Conservation (phyloP, 2,888 invertebrate species). For the Drosophila limbata region DNA sequence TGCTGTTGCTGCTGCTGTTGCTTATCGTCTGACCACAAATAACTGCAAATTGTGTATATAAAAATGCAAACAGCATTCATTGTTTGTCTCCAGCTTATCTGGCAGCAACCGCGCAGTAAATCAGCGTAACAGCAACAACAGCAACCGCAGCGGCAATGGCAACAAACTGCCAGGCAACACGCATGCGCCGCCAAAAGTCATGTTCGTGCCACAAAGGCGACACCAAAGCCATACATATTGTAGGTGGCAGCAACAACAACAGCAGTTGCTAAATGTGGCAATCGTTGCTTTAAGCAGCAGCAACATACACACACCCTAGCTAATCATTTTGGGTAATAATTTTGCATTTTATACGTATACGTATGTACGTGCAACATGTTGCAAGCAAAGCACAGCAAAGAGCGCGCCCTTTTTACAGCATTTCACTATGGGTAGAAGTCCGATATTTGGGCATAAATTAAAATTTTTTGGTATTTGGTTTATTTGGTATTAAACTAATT, state of each 20-base stretch:
- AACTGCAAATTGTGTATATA: constrained; percentile 78
- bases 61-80: constrained; percentile 74
- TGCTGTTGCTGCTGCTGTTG: constrained; percentile 39
- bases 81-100: constrained; percentile 75
- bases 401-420: constrained; percentile 55
- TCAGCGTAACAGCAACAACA: constrained; percentile 64
- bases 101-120: constrained; percentile 69
- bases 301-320: constrained; percentile 48
- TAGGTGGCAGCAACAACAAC: constrained; percentile 66
- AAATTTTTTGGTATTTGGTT: too few relatives aligned
- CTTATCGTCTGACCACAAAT: constrained; percentile 73
- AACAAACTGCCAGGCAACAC: constrained; percentile 79
- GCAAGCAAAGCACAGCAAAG: constrained; percentile 26
- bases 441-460: too few relatives aligned
- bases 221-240: constrained; percentile 77
- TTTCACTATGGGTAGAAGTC: too few relatives aligned
- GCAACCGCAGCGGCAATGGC: constrained; percentile 48
- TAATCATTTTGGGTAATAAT: constrained; percentile 69
- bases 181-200: constrained; percentile 81
- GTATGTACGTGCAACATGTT: constrained; percentile 47
- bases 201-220: constrained; percentile 79
- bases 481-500: too few relatives aligned
- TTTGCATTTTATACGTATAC: constrained; percentile 48
- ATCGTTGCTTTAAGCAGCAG: constrained; percentile 55
- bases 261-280: constrained; percentile 54